A percentile compares a stretch with the other conserved stretches of the same genome.
Evolutionary conservation across 2,797 vertebrate genomes (phyloP).

Genomic region (Knipowitschia caucasica): DNA sequence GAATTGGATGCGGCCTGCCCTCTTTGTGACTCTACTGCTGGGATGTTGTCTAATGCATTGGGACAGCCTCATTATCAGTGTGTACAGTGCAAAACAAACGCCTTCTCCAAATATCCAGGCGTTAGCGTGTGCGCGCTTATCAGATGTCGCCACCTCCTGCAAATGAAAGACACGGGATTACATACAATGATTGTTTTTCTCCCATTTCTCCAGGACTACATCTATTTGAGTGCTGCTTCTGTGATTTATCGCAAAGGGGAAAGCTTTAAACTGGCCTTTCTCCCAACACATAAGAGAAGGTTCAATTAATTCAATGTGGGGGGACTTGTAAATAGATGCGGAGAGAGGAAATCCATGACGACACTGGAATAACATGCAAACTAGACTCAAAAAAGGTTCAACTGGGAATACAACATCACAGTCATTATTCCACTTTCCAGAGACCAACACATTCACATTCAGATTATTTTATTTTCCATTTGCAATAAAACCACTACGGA

Average conservation of each 20-base stretch:
- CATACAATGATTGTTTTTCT: conserved; percentile 3
- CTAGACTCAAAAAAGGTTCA: too few species aligned
- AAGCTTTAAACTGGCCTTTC: too few species aligned
- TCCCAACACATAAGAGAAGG: too few species aligned
- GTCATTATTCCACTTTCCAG: too few species aligned
- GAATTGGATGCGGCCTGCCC: background rate
- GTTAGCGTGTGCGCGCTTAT: conserved; percentile 20
- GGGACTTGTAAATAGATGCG: too few species aligned
- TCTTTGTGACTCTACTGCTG: background rate
- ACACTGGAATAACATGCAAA: too few species aligned
- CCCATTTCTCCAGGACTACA: conserved; percentile 4
- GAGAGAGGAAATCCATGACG: too few species aligned
- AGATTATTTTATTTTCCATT: too few species aligned
- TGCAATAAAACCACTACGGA: too few species aligned
- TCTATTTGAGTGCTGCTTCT: conserved; percentile 11
- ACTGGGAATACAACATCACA: too few species aligned
- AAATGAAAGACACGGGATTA: conserved; percentile 14
- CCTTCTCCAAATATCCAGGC: background rate
- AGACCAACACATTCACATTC: too few species aligned
- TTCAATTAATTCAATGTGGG: too few species aligned
- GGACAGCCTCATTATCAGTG: conserved; percentile 12
- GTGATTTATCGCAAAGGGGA: conserved; percentile 33
- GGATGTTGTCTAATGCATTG: conserved; percentile 15
- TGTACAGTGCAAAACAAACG: conserved; percentile 14
- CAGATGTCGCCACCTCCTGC: conserved; percentile 14